A percentile compares a stretch with the other conserved stretches of the same genome.
Conservation (phyloP, 2,113 vertebrate genomes). For the Vidua macroura region DNA sequence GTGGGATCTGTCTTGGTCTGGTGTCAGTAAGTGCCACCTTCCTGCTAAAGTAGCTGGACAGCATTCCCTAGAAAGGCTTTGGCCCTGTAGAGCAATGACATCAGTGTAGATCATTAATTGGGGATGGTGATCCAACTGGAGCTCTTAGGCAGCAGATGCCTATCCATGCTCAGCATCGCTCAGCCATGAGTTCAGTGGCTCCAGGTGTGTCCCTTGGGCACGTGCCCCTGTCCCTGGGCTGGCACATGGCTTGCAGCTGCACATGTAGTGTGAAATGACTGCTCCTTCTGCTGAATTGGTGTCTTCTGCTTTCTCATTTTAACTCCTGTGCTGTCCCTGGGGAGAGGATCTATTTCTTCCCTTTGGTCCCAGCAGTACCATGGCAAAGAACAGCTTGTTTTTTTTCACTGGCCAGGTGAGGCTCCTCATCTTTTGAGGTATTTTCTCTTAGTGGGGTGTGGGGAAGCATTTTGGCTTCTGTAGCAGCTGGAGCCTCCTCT, state of each 20-base stretch:
- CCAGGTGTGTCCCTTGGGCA: not conserved
- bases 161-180: fast-evolving
- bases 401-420: not conserved
- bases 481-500: not conserved
- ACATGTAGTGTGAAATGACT: not conserved
- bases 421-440: not conserved
- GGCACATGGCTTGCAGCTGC: not conserved
- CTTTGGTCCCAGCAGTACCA: not conserved
- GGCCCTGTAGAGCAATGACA: not conserved
- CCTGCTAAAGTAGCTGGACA: not conserved
- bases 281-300: not conserved
- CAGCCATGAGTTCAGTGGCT: not conserved
- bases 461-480: not conserved
- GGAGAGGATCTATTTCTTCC: not conserved
- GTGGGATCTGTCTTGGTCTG: not conserved
- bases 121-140: not conserved
- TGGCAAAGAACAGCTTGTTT: not conserved
- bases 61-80: not conserved
- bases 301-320: not conserved
- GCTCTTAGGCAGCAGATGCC: not conserved
- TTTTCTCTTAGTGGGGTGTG: not conserved
- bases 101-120: not conserved
- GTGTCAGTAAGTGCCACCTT: not conserved
- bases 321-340: not conserved
- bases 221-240: not conserved